Percentiles rank a stretch among this genome's conserved stretches.
These are phyloP conservation scores for Vandiemenella viatica DNA, from an alignment of 2,888 invertebrate species.

Conservation along the genomic window DNA sequence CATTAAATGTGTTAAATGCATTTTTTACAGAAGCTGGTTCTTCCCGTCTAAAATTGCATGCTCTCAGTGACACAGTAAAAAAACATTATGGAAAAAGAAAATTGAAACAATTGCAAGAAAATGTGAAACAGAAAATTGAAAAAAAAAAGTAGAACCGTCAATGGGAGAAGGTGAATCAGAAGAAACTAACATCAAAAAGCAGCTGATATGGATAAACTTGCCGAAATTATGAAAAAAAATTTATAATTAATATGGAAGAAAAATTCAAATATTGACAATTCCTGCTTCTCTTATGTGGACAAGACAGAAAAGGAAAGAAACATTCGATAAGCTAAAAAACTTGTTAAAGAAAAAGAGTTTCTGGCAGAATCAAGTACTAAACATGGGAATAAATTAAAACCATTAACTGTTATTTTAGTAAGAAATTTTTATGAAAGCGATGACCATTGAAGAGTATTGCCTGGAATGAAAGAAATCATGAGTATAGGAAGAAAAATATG, in stretches of 20 bases:
- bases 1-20: neutral
- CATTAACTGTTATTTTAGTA: constrained; percentile 1
- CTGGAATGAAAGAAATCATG: neutral
- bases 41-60: neutral
- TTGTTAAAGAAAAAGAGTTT: neutral
- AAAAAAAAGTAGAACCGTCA: neutral
- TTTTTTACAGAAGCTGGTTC: too few species aligned
- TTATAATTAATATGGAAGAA: neutral
- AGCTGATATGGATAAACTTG: too few species aligned
- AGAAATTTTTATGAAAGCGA: constrained; percentile 4
- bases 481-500: constrained; percentile 2
- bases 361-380: neutral
- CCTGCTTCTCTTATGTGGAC: constrained; percentile 3
- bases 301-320: neutral
- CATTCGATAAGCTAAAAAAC: neutral
- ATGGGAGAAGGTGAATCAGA: neutral
- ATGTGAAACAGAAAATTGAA: neutral
- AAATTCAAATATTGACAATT: constrained; percentile 2
- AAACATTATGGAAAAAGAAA: too few species aligned
- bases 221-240: neutral
- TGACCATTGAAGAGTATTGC: neutral
- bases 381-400: neutral
- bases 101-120: neutral
- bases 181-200: neutral
- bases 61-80: neutral